These are phyloP conservation scores for Meliscaeva auricollis DNA, from an alignment of 2,888 invertebrate genomes.

Conservation along the genomic window DNA sequence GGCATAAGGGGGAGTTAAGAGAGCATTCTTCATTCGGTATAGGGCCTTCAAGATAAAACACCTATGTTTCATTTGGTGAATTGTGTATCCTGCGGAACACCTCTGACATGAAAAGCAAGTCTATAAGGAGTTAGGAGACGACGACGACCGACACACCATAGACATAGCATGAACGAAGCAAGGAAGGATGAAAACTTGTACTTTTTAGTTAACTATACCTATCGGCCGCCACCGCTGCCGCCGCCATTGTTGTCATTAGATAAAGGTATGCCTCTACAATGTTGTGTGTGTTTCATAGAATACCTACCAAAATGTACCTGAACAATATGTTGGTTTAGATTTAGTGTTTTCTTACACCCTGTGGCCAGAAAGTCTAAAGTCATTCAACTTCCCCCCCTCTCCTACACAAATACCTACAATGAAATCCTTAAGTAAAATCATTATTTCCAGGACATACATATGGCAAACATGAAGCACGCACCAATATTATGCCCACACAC, in stretches of 20 bases:
- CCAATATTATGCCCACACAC: constrained; percentile 20
- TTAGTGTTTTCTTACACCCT: constrained; percentile 74
- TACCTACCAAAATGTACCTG: constrained; percentile 30
- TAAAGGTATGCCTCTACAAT: neutral
- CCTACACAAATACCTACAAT: constrained; percentile 12
- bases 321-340: constrained; percentile 64
- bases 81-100: constrained; percentile 73
- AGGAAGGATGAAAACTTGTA: constrained; percentile 31
- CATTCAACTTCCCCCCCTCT: constrained; percentile 16
- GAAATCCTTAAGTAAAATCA: constrained; percentile 73
- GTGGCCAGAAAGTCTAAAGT: constrained; percentile 54
- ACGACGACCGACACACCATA: constrained; percentile 10
- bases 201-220: constrained; percentile 44
- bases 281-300: constrained; percentile 4
- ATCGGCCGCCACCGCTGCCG: neutral
- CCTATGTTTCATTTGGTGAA: constrained; percentile 69
- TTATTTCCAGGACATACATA: constrained; percentile 60
- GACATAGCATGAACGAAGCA: neutral
- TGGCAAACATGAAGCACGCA: constrained; percentile 52
- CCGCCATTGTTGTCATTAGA: neutral
- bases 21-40: constrained; percentile 37
- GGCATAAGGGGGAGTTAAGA: neutral
- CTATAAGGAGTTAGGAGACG: constrained; percentile 17
- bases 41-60: constrained; percentile 66
- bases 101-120: constrained; percentile 62